A percentile compares a stretch with the other conserved stretches of the same genome.
phyloP scores from a whole-genome alignment of 2,113 vertebrate genomes.

The Bothrops jararaca region DNA sequence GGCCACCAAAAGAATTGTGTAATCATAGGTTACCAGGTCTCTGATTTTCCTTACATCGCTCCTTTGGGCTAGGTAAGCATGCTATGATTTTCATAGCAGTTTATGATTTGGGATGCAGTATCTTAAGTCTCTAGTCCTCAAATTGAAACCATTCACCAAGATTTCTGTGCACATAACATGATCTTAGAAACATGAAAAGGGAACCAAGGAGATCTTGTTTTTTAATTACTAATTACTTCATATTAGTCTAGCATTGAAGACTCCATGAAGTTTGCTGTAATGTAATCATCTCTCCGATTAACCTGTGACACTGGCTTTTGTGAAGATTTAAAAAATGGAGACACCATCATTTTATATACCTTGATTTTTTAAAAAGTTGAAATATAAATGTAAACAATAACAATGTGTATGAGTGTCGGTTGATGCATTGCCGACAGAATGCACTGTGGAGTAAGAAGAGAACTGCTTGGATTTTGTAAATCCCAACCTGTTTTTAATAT shows the following conservation, averaged over 20 bases:
- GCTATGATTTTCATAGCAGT: not conserved
- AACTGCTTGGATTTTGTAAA: not conserved
- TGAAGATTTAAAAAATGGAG: not conserved
- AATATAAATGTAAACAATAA: not conserved
- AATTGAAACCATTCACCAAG: not conserved
- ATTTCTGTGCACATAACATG: not conserved
- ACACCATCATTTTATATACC: not conserved
- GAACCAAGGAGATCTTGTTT: not conserved
- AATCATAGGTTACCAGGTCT: too few relatives aligned
- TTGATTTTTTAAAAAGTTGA: not conserved
- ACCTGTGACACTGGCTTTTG: not conserved
- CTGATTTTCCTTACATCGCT: not conserved
- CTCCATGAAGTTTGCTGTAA: not conserved
- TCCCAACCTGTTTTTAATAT: not conserved
- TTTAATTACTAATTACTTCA: not conserved
- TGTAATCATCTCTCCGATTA: not conserved
- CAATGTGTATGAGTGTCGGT: not conserved
- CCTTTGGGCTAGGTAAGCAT: not conserved
- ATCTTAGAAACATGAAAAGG: not conserved
- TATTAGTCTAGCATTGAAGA: not conserved
- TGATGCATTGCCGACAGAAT: not conserved
- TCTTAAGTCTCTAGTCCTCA: not conserved
- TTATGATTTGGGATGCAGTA: not conserved
- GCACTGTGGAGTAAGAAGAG: not conserved
- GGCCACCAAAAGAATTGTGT: not conserved